These are phyloP conservation scores for Spea hammondii DNA, from an alignment of 2,797 vertebrate genomes.

Conservation along the genomic window DNA sequence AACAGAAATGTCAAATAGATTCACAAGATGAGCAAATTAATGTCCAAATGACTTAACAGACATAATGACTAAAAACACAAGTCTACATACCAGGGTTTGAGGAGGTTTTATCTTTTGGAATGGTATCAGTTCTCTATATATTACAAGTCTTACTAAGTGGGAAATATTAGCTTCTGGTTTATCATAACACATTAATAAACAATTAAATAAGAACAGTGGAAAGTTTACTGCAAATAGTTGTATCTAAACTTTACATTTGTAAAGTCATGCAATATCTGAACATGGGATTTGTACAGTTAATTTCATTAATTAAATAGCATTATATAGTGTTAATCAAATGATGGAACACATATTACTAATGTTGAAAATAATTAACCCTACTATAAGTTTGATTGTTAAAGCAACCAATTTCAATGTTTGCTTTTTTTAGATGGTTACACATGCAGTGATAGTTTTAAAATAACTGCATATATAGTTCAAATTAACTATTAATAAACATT, in stretches of 20 bases:
- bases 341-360: not conserved
- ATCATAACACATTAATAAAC: not conserved
- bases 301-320: too few species aligned
- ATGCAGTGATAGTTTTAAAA: too few species aligned
- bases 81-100: conserved; percentile 45
- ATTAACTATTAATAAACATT: too few species aligned
- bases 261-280: not conserved
- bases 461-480: too few species aligned
- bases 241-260: not conserved
- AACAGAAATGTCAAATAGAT: conserved; percentile 28
- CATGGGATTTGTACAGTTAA: too few species aligned
- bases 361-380: not conserved
- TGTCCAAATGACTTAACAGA: conserved; percentile 45
- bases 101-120: conserved; percentile 35
- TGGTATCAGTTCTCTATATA: conserved; percentile 34
- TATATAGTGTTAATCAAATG: not conserved
- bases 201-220: not conserved
- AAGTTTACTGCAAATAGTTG: not conserved
- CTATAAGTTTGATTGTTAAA: conserved; percentile 11
- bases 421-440: not conserved
- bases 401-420: conserved; percentile 24
- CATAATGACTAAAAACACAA: conserved; percentile 44
- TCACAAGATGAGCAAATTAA: conserved; percentile 34
- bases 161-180: not conserved
- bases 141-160: conserved; percentile 20